Evolutionary conservation across 2,797 vertebrate species (phyloP).

Genomic region (Amblyopsis hoosieri): DNA sequence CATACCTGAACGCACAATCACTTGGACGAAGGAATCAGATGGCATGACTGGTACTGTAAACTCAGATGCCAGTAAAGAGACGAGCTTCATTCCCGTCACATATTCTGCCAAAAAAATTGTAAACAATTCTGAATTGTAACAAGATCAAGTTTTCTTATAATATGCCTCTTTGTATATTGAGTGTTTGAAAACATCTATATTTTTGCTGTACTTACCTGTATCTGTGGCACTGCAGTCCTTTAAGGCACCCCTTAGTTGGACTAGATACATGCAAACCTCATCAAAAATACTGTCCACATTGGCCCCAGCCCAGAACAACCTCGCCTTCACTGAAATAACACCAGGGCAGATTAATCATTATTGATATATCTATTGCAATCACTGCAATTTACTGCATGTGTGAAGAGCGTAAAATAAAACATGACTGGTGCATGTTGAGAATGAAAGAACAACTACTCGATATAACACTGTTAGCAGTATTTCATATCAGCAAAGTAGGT

Average conservation of each 20-base stretch:
- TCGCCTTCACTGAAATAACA: constrained; percentile 78
- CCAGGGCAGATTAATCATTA: constrained; percentile 4
- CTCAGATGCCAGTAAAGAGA: constrained; percentile 40
- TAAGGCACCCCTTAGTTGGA: constrained; percentile 79
- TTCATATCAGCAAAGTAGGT: too few species aligned
- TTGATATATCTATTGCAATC: too few species aligned
- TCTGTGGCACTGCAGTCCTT: constrained; percentile 83
- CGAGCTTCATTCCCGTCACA: constrained; percentile 63
- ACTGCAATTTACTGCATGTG: too few species aligned
- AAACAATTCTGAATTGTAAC: neutral
- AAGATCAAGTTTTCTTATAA: neutral
- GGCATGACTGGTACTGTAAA: neutral
- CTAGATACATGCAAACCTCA: constrained; percentile 71
- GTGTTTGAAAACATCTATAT: neutral
- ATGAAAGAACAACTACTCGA: too few species aligned
- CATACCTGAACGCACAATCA: constrained; percentile 70
- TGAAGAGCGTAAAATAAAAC: too few species aligned
- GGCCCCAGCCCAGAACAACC: constrained; percentile 79
- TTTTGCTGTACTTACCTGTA: constrained; percentile 73
- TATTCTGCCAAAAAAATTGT: constrained; percentile 49
- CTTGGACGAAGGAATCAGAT: constrained; percentile 57
- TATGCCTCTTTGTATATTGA: neutral
- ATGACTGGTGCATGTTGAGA: too few species aligned
- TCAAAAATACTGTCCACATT: constrained; percentile 84
- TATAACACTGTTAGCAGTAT: too few species aligned